Percentiles rank a stretch among this genome's conserved stretches.
Conservation (phyloP, 23 tunicate genomes). For the Halocynthia roretzi region DNA sequence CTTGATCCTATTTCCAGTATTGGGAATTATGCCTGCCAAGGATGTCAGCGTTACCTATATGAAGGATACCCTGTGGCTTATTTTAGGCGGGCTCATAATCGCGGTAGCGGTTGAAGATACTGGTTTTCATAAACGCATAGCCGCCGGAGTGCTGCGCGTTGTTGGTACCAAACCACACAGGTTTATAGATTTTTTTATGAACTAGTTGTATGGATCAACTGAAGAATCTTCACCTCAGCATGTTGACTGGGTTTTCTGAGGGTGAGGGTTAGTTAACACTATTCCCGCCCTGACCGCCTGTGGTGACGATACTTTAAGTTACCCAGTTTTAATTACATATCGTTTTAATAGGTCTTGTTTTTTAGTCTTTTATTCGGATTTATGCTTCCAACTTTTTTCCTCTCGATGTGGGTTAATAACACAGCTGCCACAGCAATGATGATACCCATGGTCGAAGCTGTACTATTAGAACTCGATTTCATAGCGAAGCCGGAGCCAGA, state of each 20-base stretch:
- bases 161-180: constrained; percentile 46
- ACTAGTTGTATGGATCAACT: neutral
- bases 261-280: neutral
- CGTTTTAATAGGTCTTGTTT: neutral
- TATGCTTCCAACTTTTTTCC: constrained; percentile 46
- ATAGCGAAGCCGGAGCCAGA: neutral
- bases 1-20: constrained; percentile 45
- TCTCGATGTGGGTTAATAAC: constrained; percentile 75
- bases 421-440: constrained; percentile 26
- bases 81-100: constrained; percentile 51
- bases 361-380: constrained; percentile 52
- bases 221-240: neutral
- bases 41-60: constrained; percentile 57
- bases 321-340: too few relatives aligned
- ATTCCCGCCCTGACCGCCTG: too few relatives aligned
- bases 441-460: constrained; percentile 28
- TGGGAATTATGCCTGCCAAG: constrained; percentile 50
- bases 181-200: neutral
- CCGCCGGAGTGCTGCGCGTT: constrained; percentile 34
- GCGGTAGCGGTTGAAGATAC: constrained; percentile 53
- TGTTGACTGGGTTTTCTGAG: neutral
- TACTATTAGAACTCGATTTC: constrained; percentile 2
- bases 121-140: constrained; percentile 47
- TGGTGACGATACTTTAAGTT: too few relatives aligned
- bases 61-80: constrained; percentile 54